Conservation (phyloP, 1,140 invertebrate species). For the Oedothorax gibbosus region DNA sequence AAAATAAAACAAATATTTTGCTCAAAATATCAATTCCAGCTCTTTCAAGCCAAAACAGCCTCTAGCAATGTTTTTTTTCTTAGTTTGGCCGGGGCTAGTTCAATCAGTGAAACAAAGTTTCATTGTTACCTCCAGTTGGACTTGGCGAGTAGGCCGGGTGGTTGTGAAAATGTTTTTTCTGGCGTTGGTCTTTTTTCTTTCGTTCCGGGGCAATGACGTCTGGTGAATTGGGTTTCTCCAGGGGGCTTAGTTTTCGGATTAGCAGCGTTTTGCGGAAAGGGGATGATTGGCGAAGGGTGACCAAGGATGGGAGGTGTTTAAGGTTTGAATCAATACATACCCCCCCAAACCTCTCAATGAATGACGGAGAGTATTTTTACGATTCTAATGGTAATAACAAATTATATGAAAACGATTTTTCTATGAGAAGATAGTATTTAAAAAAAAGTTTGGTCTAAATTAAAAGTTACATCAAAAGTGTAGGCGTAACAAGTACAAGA, state of each 20-base stretch:
- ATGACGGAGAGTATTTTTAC: too few relatives aligned
- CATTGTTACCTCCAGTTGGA: conserved; percentile 42
- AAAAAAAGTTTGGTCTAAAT: too few relatives aligned
- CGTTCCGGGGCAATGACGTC: conserved; percentile 39
- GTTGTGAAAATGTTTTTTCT: not conserved
- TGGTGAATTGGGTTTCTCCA: conserved; percentile 49
- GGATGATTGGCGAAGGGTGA: conserved; percentile 48
- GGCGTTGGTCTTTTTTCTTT: conserved; percentile 27
- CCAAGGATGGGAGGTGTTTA: conserved; percentile 24
- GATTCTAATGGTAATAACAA: too few relatives aligned
- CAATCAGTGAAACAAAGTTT: conserved; percentile 58
- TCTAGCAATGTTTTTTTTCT: conserved; percentile 3
- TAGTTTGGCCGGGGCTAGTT: conserved; percentile 33
- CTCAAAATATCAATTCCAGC: too few relatives aligned
- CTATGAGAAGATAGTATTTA: too few relatives aligned
- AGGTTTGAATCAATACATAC: not conserved
- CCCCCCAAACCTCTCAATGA: too few relatives aligned
- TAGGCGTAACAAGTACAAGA: too few relatives aligned
- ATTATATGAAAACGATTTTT: too few relatives aligned
- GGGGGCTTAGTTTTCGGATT: conserved; percentile 31
- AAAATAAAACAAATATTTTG: too few relatives aligned
- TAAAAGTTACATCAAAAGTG: too few relatives aligned
- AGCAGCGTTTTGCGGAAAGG: conserved; percentile 45
- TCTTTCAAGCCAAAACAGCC: too few relatives aligned
- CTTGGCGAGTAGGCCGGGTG: not conserved